A percentile compares a stretch with the other conserved stretches of the same genome.
phyloP scores from a whole-genome alignment of 1,140 invertebrate species.

The Orius insidiosus region DNA sequence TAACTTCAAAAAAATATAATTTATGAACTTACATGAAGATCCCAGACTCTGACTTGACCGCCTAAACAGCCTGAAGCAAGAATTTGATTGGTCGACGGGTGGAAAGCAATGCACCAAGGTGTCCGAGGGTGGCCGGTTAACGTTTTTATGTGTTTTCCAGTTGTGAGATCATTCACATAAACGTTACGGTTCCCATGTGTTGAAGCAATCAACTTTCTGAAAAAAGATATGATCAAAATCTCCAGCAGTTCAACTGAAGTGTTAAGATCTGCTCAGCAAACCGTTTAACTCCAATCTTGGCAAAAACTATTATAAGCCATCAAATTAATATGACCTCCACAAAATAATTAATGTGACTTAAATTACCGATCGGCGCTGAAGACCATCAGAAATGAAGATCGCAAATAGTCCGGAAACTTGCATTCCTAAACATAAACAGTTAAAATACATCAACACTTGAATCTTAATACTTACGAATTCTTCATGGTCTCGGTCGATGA shows the following conservation, averaged over 20 bases:
- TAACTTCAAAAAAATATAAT: constrained; percentile 3
- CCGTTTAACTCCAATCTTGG: no score
- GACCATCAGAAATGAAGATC: constrained; percentile 67
- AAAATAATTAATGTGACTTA: constrained; percentile 12
- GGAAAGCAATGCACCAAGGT: constrained; percentile 81
- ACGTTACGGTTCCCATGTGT: constrained; percentile 84
- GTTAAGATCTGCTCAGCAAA: no score
- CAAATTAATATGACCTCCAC: background rate
- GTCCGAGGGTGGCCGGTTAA: constrained; percentile 73
- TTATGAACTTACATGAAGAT: constrained; percentile 52
- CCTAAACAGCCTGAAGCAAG: constrained; percentile 76
- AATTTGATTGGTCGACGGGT: constrained; percentile 66
- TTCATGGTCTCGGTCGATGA: constrained; percentile 16
- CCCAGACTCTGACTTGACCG: constrained; percentile 82
- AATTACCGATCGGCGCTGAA: constrained; percentile 69
- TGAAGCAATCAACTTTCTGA: constrained; percentile 64
- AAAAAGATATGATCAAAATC: no score
- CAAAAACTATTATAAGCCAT: no score
- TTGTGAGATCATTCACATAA: constrained; percentile 68
- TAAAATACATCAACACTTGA: background rate
- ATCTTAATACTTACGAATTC: constrained; percentile 21
- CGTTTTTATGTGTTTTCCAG: constrained; percentile 59
- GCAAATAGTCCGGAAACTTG: constrained; percentile 51
- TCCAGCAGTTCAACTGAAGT: no score
- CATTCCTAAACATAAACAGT: constrained; percentile 27